Conservation (phyloP, 2,888 invertebrate genomes). For the Drosophila paramelanica region DNA sequence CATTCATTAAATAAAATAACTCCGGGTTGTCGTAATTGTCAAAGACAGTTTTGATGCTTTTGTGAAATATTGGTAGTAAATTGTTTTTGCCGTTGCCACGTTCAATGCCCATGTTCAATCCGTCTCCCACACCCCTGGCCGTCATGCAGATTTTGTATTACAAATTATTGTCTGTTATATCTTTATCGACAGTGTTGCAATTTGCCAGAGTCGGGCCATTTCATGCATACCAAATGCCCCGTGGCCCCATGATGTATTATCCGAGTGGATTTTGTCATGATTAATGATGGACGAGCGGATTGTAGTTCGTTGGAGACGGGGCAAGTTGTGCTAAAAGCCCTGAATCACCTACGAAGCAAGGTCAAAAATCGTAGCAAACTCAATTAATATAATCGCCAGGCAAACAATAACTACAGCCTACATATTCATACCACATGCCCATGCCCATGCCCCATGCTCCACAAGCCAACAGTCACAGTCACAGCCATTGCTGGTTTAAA, state of each 20-base stretch:
- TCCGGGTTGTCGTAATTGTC: constrained; percentile 74
- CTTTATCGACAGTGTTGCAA: constrained; percentile 75
- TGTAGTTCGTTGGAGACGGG: constrained; percentile 21
- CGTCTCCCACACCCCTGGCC: constrained; percentile 3
- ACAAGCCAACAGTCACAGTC: constrained; percentile 11
- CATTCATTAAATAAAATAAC: constrained; percentile 79
- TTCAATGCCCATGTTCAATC: neutral
- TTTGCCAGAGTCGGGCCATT: constrained; percentile 68
- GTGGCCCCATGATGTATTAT: constrained; percentile 60
- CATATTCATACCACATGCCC: no score
- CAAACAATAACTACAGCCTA: constrained; percentile 59
- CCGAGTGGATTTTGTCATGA: constrained; percentile 46
- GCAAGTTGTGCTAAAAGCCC: constrained; percentile 18
- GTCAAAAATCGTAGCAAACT: constrained; percentile 74
- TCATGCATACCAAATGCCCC: constrained; percentile 70
- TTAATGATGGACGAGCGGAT: constrained; percentile 57
- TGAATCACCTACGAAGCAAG: constrained; percentile 66
- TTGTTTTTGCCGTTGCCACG: constrained; percentile 59
- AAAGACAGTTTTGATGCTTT: constrained; percentile 78
- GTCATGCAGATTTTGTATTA: constrained; percentile 66
- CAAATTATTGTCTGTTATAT: constrained; percentile 65
- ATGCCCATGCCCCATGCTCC: constrained; percentile 3
- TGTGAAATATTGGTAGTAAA: constrained; percentile 76
- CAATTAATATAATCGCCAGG: constrained; percentile 74
- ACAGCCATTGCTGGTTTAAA: constrained; percentile 55